Base-by-base conservation (phyloP, 2,888 invertebrate species). In the Lysandra bellargus region DNA sequence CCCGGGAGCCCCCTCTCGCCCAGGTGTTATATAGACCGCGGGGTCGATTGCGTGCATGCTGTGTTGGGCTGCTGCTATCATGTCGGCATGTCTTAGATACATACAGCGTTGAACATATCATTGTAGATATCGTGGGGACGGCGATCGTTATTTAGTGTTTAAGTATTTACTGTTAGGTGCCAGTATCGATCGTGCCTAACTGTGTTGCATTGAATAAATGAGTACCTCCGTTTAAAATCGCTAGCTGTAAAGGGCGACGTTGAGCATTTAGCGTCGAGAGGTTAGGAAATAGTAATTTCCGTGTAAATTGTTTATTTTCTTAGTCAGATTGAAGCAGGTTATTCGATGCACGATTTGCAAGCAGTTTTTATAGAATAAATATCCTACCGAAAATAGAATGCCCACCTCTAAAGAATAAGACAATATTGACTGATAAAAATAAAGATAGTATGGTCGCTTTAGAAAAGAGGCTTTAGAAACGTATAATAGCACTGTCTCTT, bases 81-180 rank as follows among this genome's bases (percentile, higher is more conserved):
- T 92, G 87, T 82, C 84, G 84, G 88, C 87, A 88, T 85, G 85
- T 87, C 86, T 86, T 85, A 82, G 81, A 81, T 85, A 83, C 84
- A 83, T 86, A 87, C 87, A 87, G 92, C 92, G 92, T 92, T 92
- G 86, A 81, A 93, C 93, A 93, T 93, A 94, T 93, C 93, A 81
- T 87, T 87, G 84, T 85, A 88, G 85, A 86, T 86, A 87, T 83
- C 85, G 84, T 85, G 77, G 78, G 83, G 87, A 88, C 88, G 89
- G 88, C 81, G 86, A 86, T 91, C 91, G 91, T 91, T 89, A 89
- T 89, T 89, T 90, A 90, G 89, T 88, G 78, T 88, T 85, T 91
- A 91, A 88, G 87, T 81, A 78, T 82, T 78, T 80, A 80, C 80
- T 78, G 74, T 80, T 80, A 80, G 81, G 78, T 80, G 49, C 64